Conservation (phyloP, 2,113 vertebrate species). For the Aegithalos caudatus region DNA sequence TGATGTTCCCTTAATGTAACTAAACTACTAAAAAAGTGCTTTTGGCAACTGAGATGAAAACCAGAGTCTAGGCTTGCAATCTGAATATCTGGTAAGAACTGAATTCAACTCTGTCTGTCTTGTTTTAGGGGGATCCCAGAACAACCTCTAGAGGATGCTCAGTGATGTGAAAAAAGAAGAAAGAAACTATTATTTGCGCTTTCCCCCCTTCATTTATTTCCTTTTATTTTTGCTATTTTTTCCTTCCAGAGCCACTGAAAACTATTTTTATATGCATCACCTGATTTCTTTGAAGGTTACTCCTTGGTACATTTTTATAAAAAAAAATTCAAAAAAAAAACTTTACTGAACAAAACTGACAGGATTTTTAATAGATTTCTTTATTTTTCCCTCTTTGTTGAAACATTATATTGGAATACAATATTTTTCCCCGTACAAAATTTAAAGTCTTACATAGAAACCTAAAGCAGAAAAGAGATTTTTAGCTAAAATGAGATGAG, state of each 20-base stretch:
- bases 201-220: not conserved
- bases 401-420: not conserved
- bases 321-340: constrained; percentile 4
- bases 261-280: constrained; percentile 79
- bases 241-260: constrained; percentile 75
- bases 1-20: not conserved
- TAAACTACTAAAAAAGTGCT: not conserved
- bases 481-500: not conserved
- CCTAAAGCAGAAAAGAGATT: not conserved
- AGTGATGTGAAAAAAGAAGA: constrained; percentile 85
- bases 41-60: not conserved
- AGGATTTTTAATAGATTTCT: constrained; percentile 50
- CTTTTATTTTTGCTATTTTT: constrained; percentile 28
- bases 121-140: constrained; percentile 84
- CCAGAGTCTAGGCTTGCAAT: not conserved
- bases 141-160: constrained; percentile 86
- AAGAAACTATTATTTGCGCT: not conserved
- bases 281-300: constrained; percentile 59
- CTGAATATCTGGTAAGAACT: not conserved
- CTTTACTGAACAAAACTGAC: constrained; percentile 50
- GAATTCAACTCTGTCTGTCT: not conserved
- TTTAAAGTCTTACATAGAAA: not conserved
- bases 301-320: constrained; percentile 70
- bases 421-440: not conserved
- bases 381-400: constrained; percentile 15